phyloP scores from a whole-genome alignment of 2,797 vertebrate species.

The Sparus aurata region DNA sequence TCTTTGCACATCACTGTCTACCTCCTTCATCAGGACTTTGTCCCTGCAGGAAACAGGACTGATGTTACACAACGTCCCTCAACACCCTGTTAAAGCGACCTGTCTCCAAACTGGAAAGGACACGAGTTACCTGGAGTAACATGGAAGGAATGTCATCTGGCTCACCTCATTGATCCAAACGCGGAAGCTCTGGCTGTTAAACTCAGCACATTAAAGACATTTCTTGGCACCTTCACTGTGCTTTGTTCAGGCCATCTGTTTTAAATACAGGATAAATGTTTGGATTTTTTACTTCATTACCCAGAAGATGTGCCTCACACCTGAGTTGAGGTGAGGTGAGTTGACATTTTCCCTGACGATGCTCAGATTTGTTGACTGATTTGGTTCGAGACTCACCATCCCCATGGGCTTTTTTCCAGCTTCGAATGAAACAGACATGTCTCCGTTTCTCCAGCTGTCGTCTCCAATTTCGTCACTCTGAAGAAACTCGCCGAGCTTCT shows the following conservation, averaged over 20 bases:
- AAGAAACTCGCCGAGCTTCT: conserved; percentile 97
- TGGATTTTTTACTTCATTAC: conserved; percentile 16
- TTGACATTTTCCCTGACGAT: neutral
- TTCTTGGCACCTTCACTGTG: neutral
- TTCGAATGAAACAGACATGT: conserved; percentile 87
- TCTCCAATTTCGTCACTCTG: conserved; percentile 98
- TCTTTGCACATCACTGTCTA: neutral
- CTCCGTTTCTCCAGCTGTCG: conserved; percentile 93
- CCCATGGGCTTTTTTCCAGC: conserved; percentile 91
- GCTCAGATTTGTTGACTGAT: neutral
- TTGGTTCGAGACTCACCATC: conserved; percentile 84
- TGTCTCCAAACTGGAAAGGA: neutral
- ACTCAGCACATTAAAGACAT: neutral
- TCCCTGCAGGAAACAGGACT: neutral
- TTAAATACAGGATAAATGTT: conserved; percentile 28
- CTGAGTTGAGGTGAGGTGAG: no score
- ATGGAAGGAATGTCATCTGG: conserved; percentile 37
- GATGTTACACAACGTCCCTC: neutral
- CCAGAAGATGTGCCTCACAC: neutral
- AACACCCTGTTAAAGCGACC: neutral
- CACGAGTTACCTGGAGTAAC: conserved; percentile 17
- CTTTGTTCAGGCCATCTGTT: conserved; percentile 21
- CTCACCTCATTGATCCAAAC: conserved; percentile 10
- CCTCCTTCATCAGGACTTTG: neutral
- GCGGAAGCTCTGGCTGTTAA: conserved; percentile 2